phyloP scores from a whole-genome alignment of 2,888 invertebrate genomes.

The Ariolimax columbianus region DNA sequence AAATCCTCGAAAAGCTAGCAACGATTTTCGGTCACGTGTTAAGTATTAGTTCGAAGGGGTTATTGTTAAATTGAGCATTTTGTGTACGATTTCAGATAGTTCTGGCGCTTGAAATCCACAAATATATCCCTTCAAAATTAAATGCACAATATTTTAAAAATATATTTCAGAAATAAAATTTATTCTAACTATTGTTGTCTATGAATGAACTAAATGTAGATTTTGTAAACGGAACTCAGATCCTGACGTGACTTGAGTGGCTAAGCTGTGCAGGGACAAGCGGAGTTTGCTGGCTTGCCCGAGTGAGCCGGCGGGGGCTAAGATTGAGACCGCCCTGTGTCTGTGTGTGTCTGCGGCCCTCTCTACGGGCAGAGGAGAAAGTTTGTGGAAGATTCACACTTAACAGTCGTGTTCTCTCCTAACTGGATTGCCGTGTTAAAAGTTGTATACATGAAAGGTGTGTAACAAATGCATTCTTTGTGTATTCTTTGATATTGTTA shows the following conservation, averaged over 20 bases:
- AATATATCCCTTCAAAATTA: too few species aligned
- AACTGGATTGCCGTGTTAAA: conserved; percentile 1
- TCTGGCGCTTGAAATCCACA: too few species aligned
- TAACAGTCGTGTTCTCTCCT: neutral
- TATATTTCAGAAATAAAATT: too few species aligned
- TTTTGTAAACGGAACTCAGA: neutral
- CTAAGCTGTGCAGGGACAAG: neutral
- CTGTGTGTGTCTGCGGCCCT: conserved; percentile 1
- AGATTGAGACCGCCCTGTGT: conserved; percentile 26
- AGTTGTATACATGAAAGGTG: neutral
- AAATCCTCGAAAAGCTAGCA: neutral
- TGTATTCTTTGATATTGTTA: neutral
- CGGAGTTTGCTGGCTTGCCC: neutral
- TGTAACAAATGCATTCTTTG: neutral
- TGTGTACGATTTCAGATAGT: too few species aligned
- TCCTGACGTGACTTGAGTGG: neutral
- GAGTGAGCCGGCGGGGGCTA: neutral
- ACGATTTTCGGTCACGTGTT: neutral
- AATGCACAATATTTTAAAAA: too few species aligned
- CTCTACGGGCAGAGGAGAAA: neutral
- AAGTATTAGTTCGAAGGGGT: conserved; percentile 28
- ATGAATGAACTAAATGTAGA: neutral
- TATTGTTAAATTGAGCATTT: too few species aligned
- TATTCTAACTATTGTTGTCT: too few species aligned
- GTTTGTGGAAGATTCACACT: neutral